Evolutionary conservation across 2,888 invertebrate genomes (phyloP), one percentile per base, ranked within the genome.

Genomic region (Petrolisthes cinctipes): DNA sequence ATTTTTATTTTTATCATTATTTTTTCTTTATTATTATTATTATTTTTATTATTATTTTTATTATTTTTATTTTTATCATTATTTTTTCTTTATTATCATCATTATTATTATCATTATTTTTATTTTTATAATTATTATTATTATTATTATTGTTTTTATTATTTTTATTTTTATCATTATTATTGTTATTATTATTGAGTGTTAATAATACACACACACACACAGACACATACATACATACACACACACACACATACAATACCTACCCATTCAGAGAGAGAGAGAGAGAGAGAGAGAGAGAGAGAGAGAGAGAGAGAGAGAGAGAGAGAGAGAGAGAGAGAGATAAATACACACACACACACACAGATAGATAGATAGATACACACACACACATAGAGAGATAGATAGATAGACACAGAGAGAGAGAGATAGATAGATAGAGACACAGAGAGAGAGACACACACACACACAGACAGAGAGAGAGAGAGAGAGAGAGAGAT

Each of bases 261-360:
- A 9, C 6, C 14, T 61, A 61, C 61, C n/a, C n/a, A 11, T 17
- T 71, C n/a, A n/a, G n/a, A n/a, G 37, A 37, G 37, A 66, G 66
- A 66, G 66, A 66, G 66, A 66, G 66, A 66, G 66, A 66, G 3
- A 66, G 66, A 66, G 66, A 66, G 66, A 66, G 66, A 66, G 66
- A 66, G 66, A 66, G 66, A 66, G 66, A 61, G 66, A 61, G 66
- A 61, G 66, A 61, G 66, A 61, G 66, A 61, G n/a, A n/a, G n/a
- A n/a, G n/a, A n/a, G n/a, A n/a, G n/a, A n/a, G n/a, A n/a, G n/a
- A n/a, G n/a, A n/a, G n/a, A n/a, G n/a, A n/a, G n/a, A n/a, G n/a
- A n/a, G n/a, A n/a, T n/a, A n/a, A n/a, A n/a, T n/a, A n/a, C n/a
- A n/a, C n/a, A n/a, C n/a, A n/a, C n/a, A n/a, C n/a, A n/a, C n/a